These are phyloP conservation scores for Drosophila ficusphila DNA, from an alignment of 1,140 invertebrate species.

Conservation along the genomic window DNA sequence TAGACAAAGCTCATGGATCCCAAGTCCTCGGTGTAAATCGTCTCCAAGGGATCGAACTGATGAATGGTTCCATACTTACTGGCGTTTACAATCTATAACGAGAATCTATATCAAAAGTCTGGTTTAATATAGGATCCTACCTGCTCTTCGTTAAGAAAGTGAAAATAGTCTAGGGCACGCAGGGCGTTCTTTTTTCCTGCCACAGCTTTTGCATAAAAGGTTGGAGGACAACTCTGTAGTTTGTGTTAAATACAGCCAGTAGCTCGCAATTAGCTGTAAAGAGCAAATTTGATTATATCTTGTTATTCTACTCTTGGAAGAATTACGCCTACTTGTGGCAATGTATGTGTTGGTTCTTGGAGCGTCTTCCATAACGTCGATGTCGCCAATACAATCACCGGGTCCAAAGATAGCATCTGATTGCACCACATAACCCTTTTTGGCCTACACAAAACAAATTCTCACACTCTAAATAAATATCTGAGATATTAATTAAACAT, in stretches of 20 bases:
- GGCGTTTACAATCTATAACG: slow-evolving; percentile 49
- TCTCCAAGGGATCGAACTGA: slow-evolving; percentile 69
- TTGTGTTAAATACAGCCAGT: slow-evolving; percentile 49
- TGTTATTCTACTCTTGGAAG: too few species aligned
- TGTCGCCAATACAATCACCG: slow-evolving; percentile 64
- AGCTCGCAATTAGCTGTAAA: slow-evolving; percentile 59
- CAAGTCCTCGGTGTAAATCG: slow-evolving; percentile 68
- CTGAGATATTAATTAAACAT: background rate
- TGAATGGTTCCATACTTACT: slow-evolving; percentile 53
- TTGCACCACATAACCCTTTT: background rate
- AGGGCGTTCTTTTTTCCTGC: slow-evolving; percentile 67
- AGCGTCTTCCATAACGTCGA: slow-evolving; percentile 48
- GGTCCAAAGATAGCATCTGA: slow-evolving; percentile 57
- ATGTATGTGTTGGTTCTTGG: slow-evolving; percentile 41
- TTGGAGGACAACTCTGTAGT: slow-evolving; percentile 51
- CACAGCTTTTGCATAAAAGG: slow-evolving; percentile 56
- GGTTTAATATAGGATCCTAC: slow-evolving; percentile 9
- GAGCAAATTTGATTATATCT: background rate
- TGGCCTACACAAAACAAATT: background rate
- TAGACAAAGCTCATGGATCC: slow-evolving; percentile 63
- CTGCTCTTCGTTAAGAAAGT: slow-evolving; percentile 60
- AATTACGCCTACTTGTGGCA: slow-evolving; percentile 21
- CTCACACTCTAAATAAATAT: background rate
- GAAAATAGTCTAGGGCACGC: slow-evolving; percentile 62
- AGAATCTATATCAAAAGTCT: background rate